Base-by-base conservation (phyloP, 2,888 invertebrate genomes). In the Papilio gigon region DNA sequence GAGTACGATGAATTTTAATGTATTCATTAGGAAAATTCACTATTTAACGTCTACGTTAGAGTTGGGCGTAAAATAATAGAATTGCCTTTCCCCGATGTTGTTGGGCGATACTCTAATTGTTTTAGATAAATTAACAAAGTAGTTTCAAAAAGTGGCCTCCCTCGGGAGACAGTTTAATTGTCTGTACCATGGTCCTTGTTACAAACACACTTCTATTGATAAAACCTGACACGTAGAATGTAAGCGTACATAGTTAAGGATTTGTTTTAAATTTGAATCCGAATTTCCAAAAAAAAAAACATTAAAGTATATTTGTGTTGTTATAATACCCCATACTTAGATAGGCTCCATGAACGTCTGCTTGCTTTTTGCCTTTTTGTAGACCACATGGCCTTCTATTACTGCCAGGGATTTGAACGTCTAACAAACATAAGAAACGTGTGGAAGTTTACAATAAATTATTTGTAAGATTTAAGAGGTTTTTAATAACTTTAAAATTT, bases 51-150 rank as follows among this genome's bases (percentile, higher is more conserved):
- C 71, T 71, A 74, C 71, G 75, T 81, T 84, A 82, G 79, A 83
- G 80, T 84, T 82, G 80, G 81, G 77, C 78, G 76, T 80, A 80
- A 85, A 85, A 85, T 84, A 88, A 87, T 84, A 83, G 79, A 85
- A 88, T 82, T 82, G 83, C 81, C 78, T 76, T 75, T 76, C 77
- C 78, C 83, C 84, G 78, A 83, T 78, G 78, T 82, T 82, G 85
- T 70, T 82, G 83, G 80, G 83, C 84, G 85, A 80, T 89, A 82
- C 82, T 84, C 83, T 90, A 90, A 91, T 91, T 89, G 87, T 87
- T 88, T 88, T 84, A 85, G 84, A 89, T 90, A 89, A 89, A 90
- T 90, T 90, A 90, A 85, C 88, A 82, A 87, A 89, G 87, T 89
- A 89, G 87, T 88, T 86, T 79, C 81, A 83, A 89, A 88, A 87